phyloP scores from a whole-genome alignment of 2,113 vertebrate species.

The Catagonus wagneri region DNA sequence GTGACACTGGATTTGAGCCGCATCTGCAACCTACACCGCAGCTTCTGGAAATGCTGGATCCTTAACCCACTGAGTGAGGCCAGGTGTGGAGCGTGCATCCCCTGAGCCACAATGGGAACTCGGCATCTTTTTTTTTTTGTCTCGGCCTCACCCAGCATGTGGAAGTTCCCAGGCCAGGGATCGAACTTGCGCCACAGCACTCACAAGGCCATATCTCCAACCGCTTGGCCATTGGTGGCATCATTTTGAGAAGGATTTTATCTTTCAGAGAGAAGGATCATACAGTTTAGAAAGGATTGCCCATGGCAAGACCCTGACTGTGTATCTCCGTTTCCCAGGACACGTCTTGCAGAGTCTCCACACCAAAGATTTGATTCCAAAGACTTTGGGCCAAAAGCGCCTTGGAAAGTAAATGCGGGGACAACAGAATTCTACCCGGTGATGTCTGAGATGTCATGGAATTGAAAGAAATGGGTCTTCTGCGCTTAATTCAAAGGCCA shows the following conservation, averaged over 20 bases:
- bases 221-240: constrained; percentile 13
- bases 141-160: too few species aligned
- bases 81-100: too few species aligned
- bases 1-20: too few species aligned
- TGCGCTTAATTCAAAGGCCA: neutral
- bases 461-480: neutral
- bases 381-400: neutral
- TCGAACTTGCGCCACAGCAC: too few species aligned
- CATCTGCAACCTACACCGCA: too few species aligned
- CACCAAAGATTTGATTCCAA: neutral
- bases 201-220: too few species aligned
- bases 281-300: neutral
- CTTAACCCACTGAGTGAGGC: too few species aligned
- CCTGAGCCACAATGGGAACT: too few species aligned
- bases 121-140: too few species aligned
- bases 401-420: neutral
- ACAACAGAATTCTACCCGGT: neutral
- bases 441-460: too few species aligned
- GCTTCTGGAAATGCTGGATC: too few species aligned
- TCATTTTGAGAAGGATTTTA: constrained; percentile 55
- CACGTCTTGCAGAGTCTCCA: neutral
- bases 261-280: neutral
- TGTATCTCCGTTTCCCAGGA: neutral
- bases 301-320: neutral
- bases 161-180: too few species aligned